Evolutionary conservation across 2,113 vertebrate species (phyloP), one percentile per base, ranked within the genome.

Genomic region (Pseudorectes ferrugineus): DNA sequence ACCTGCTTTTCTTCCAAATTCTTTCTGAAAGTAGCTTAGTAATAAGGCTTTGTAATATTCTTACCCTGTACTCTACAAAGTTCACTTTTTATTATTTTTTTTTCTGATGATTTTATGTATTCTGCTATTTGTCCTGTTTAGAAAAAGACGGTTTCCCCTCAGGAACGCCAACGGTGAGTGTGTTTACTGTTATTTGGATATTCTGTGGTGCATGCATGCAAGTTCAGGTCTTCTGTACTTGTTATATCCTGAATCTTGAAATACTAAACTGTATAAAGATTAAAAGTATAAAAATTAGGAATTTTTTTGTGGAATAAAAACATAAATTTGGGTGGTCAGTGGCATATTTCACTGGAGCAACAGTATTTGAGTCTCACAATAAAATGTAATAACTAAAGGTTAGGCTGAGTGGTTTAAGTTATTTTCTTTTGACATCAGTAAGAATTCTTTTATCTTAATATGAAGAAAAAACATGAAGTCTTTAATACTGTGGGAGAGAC

Each of bases 81-180:
- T 11, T 70, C 8, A 17, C 40, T 67, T 63, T 35, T 36, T 17
- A 35, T 83, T 51, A 8, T 54, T 17, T 40, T 10, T 42, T 40
- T 66, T 65, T 29, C 55, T 96, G 65, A 72, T 90, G 26, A 33
- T 71, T 85, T 85, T 80, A 14, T 91, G 33, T 83, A 3, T 90
- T 94, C n/a, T 95, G n/a, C 20, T 84, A 1, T 94, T 86, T 98
- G 67, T 97, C 63, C 16, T 95, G 43, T 91, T 85, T 90, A 99
- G 99, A 99, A 95, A 99, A 99, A 98, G 99, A 99, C 85, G 97
- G 98, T 23, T 99, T 99, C 92, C 98, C 98, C 95, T 98, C 98
- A 94, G 99, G 98, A 96, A 97, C 98, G 62, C 98, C 98, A 92
- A 98, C 93, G 75, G 99, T 99, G 97, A 98, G 99, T 99, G 93